Conservation (phyloP, 2,113 vertebrate genomes). For the Bubo blakistoni region DNA sequence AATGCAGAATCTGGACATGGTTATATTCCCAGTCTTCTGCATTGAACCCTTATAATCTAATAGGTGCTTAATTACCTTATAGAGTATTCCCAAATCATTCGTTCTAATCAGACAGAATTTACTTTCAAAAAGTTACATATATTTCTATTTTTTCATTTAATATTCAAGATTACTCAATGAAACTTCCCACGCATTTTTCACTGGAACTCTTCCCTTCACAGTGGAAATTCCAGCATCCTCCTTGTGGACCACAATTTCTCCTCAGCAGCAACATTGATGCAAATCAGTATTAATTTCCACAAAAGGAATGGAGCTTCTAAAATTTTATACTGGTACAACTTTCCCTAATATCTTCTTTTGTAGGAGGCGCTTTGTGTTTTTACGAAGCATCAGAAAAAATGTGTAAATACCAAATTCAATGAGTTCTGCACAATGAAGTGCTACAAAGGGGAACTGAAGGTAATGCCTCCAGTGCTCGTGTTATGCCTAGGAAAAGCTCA, state of each 20-base stretch:
- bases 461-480: too few species aligned
- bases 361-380: neutral
- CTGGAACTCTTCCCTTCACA: neutral
- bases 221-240: neutral
- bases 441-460: neutral
- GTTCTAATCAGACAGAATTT: neutral
- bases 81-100: neutral
- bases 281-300: neutral
- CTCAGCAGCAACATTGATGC: neutral
- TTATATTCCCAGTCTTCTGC: neutral
- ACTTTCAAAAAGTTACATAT: neutral
- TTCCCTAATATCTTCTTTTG: neutral
- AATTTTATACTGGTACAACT: neutral
- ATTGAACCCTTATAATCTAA: neutral
- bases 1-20: neutral
- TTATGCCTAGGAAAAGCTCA: neutral
- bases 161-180: too few species aligned
- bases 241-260: neutral
- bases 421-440: neutral
- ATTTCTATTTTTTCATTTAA: neutral
- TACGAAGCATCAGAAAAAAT: neutral
- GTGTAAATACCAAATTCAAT: neutral
- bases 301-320: neutral
- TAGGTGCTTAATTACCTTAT: neutral
- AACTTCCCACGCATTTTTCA: neutral